These are phyloP conservation scores for Macroglossus sobrinus DNA, from an alignment of 2,113 vertebrate species.

Conservation along the genomic window DNA sequence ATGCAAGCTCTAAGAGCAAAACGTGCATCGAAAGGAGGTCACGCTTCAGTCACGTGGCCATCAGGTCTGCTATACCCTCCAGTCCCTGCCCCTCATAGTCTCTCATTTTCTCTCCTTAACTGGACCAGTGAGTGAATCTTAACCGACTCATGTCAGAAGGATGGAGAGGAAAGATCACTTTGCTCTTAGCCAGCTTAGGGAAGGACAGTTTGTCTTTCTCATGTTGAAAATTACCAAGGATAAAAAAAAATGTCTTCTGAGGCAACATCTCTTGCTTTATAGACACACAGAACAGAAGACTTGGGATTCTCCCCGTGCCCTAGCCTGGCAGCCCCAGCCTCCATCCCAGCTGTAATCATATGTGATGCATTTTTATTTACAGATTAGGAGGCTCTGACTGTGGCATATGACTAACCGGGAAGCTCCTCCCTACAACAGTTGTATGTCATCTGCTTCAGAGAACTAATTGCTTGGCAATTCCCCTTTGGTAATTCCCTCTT, in stretches of 20 bases:
- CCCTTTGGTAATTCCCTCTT: slow-evolving; percentile 87
- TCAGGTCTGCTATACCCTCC: neutral
- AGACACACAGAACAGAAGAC: neutral
- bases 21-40: neutral
- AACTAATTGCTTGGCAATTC: slow-evolving; percentile 89
- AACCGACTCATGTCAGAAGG: neutral
- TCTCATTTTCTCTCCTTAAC: neutral
- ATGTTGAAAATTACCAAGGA: neutral
- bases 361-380: slow-evolving; percentile 83
- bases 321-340: slow-evolving; percentile 51
- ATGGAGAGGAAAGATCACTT: neutral
- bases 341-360: slow-evolving; percentile 56
- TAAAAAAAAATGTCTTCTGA: neutral
- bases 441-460: slow-evolving; percentile 86
- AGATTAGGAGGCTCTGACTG: slow-evolving; percentile 77
- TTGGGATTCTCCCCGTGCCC: neutral
- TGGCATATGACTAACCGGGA: slow-evolving; percentile 81
- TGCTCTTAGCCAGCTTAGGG: neutral
- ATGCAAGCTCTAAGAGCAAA: neutral
- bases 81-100: neutral
- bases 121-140: neutral
- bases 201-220: neutral
- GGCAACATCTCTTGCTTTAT: neutral
- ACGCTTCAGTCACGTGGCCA: neutral
- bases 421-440: slow-evolving; percentile 82